A percentile compares a stretch with the other conserved stretches of the same genome.
These are phyloP conservation scores for Sicus ferrugineus DNA, from an alignment of 2,888 invertebrate genomes.

Conservation along the genomic window DNA sequence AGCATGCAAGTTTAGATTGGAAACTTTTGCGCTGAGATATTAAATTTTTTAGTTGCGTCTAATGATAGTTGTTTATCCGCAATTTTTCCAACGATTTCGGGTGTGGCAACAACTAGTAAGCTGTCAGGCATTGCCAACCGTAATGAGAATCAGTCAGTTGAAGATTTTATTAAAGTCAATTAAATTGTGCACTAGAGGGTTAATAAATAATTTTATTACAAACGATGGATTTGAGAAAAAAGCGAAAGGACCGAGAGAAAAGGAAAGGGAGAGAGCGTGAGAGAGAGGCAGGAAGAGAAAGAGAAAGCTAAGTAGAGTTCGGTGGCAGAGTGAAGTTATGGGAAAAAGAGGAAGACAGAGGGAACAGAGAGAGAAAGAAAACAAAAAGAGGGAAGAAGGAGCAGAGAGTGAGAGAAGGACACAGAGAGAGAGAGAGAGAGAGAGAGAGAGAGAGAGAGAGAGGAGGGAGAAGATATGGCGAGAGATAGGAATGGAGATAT, in stretches of 20 bases:
- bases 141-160: background rate
- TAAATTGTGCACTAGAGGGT: background rate
- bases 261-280: background rate
- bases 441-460: too few species aligned
- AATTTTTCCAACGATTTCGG: background rate
- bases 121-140: background rate
- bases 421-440: too few species aligned
- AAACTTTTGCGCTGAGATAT: constrained; percentile 13
- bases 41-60: constrained; percentile 18
- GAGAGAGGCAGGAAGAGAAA: background rate
- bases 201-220: constrained; percentile 2
- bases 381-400: too few species aligned
- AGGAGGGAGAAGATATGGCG: too few species aligned
- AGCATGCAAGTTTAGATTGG: constrained; percentile 17
- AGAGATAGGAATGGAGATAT: too few species aligned
- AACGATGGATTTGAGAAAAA: constrained; percentile 28
- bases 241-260: background rate
- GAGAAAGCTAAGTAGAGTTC: too few species aligned
- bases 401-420: too few species aligned
- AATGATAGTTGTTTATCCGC: constrained; percentile 22
- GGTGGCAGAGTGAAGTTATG: too few species aligned
- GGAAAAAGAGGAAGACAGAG: too few species aligned
- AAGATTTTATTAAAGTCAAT: background rate
- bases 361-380: too few species aligned
- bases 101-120: constrained; percentile 8